Evolutionary conservation across 2,888 invertebrate genomes (phyloP).

Genomic region (Dolichopus griseipennis): DNA sequence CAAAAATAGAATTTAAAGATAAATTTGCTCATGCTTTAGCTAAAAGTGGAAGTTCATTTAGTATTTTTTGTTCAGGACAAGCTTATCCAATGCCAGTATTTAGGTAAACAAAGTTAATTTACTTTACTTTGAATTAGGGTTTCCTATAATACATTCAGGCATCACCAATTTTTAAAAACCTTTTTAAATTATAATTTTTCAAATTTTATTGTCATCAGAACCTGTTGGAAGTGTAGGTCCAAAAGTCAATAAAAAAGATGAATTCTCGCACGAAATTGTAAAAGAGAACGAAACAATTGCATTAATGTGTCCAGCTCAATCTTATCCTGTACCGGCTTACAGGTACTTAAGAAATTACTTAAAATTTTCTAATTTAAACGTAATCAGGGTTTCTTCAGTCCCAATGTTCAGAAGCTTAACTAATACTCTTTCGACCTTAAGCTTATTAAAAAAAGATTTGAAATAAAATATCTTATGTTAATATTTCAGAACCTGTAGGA

Average conservation of each 20-base stretch:
- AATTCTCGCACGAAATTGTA: slow-evolving; percentile 48
- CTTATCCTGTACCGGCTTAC: slow-evolving; percentile 63
- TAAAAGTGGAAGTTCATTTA: slow-evolving; percentile 47
- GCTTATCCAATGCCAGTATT: slow-evolving; percentile 64
- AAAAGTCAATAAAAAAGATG: slow-evolving; percentile 63
- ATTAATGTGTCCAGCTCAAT: slow-evolving; percentile 65
- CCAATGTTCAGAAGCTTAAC: neutral
- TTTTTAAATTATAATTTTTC: neutral
- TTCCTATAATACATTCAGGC: neutral
- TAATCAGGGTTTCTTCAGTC: neutral
- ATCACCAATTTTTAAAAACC: neutral
- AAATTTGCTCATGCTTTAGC: slow-evolving; percentile 47
- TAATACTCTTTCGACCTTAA: neutral
- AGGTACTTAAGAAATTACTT: slow-evolving; percentile 44
- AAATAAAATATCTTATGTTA: neutral
- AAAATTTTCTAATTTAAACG: neutral
- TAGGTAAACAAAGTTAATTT: slow-evolving; percentile 46
- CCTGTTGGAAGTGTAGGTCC: slow-evolving; percentile 47
- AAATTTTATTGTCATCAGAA: slow-evolving; percentile 32
- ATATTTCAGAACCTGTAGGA: slow-evolving; percentile 40
- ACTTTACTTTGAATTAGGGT: neutral
- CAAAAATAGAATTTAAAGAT: slow-evolving; percentile 63
- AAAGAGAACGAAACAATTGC: slow-evolving; percentile 49
- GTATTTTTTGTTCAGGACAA: slow-evolving; percentile 65
- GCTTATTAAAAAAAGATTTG: neutral